Conservation (phyloP, 2,113 vertebrate species). For the Oryzias curvinotus region DNA sequence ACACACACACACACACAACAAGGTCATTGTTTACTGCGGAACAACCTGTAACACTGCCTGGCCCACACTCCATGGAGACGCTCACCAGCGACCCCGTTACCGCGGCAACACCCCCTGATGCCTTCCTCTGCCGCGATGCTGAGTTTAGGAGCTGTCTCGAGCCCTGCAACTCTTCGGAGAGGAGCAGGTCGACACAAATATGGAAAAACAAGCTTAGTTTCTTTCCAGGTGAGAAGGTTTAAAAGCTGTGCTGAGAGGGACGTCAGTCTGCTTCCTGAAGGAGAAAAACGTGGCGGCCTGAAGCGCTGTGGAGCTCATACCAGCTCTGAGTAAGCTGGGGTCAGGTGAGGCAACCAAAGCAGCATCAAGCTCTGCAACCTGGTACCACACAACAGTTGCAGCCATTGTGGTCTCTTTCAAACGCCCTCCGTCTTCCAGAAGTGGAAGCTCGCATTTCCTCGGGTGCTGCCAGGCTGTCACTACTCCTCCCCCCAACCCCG, state of each 20-base stretch:
- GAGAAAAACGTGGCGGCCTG: neutral
- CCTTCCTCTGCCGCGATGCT: constrained; percentile 49
- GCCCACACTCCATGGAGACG: constrained; percentile 70
- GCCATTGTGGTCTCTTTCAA: constrained; percentile 28
- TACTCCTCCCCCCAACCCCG: constrained; percentile 29
- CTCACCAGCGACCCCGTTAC: constrained; percentile 70
- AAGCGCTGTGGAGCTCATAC: constrained; percentile 16
- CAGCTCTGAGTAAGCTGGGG: constrained; percentile 24
- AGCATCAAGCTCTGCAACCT: constrained; percentile 30
- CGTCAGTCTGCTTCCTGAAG: neutral
- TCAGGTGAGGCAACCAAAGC: constrained; percentile 49
- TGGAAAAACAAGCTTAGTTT: neutral
- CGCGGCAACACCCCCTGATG: constrained; percentile 70
- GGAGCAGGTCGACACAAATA: neutral
- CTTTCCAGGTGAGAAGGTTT: neutral
- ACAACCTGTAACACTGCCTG: constrained; percentile 83
- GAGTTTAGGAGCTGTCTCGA: constrained; percentile 38
- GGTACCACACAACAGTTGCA: constrained; percentile 70
- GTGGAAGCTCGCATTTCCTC: constrained; percentile 71
- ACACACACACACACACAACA: constrained; percentile 66
- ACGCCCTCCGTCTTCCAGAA: constrained; percentile 13
- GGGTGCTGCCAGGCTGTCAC: constrained; percentile 40
- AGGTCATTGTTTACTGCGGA: constrained; percentile 83
- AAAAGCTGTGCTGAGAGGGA: constrained; percentile 8
- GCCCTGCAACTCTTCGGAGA: constrained; percentile 33